These are phyloP conservation scores for Pelobates fuscus DNA, from an alignment of 2,113 vertebrate genomes.

Conservation along the genomic window DNA sequence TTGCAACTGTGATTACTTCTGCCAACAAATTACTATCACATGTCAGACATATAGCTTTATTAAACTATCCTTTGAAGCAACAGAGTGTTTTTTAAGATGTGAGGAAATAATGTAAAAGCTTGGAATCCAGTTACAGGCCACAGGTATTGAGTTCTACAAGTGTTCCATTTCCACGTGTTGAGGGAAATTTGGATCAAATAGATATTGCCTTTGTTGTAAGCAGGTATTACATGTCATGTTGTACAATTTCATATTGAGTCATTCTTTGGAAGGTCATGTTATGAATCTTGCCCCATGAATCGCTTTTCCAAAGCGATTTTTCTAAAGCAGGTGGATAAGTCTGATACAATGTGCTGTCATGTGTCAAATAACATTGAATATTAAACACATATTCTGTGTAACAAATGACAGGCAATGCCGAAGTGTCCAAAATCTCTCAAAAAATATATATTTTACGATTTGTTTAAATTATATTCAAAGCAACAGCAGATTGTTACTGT, in stretches of 20 bases:
- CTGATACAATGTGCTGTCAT: conserved; percentile 16
- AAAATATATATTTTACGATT: conserved; percentile 5
- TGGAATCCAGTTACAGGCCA: conserved; percentile 18
- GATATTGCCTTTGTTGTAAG: conserved; percentile 30
- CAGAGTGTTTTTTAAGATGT: conserved; percentile 38
- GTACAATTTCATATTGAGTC: conserved; percentile 35
- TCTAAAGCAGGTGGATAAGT: conserved; percentile 25
- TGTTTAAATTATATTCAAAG: conserved; percentile 3
- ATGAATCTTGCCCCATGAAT: conserved; percentile 38
- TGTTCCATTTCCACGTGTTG: conserved; percentile 49
- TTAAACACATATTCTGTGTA: conserved; percentile 25
- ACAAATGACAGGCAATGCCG: background rate
- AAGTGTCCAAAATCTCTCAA: background rate
- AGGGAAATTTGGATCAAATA: conserved; percentile 32
- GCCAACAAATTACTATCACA: conserved; percentile 48
- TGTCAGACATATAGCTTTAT: conserved; percentile 30
- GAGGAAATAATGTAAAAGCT: conserved; percentile 44
- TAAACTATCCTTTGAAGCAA: conserved; percentile 38
- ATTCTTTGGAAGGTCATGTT: conserved; percentile 28
- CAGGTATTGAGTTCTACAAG: conserved; percentile 33
- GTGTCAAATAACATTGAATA: conserved; percentile 26
- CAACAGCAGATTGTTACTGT: background rate
- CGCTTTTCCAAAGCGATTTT: conserved; percentile 31
- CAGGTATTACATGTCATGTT: conserved; percentile 7
- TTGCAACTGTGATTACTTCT: conserved; percentile 19